A percentile compares a stretch with the other conserved stretches of the same genome.
phyloP scores from a whole-genome alignment of 2,888 invertebrate genomes.

The Protonemura montana region DNA sequence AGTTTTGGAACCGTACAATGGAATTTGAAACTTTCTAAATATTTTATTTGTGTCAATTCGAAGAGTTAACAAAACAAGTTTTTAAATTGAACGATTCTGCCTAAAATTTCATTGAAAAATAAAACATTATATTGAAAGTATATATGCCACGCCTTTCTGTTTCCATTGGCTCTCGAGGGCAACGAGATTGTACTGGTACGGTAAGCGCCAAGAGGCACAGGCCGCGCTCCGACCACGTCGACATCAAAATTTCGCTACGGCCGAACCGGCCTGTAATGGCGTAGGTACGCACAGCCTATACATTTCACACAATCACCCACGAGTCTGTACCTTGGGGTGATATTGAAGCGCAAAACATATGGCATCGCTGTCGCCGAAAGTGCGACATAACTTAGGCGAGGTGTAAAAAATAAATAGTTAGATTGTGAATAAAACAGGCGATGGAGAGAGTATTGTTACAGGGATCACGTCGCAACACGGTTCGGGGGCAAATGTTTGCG shows the following conservation, averaged over 20 bases:
- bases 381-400: background rate
- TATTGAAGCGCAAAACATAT: background rate
- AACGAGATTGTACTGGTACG: too few relatives aligned
- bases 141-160: too few relatives aligned
- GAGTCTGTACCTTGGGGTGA: background rate
- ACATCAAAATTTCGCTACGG: background rate
- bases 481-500: background rate
- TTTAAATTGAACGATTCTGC: too few relatives aligned
- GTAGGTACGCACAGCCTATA: background rate
- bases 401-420: background rate
- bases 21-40: too few relatives aligned
- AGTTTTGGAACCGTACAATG: too few relatives aligned
- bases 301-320: background rate
- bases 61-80: too few relatives aligned
- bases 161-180: too few relatives aligned
- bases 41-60: too few relatives aligned
- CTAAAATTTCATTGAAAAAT: too few relatives aligned
- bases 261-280: background rate
- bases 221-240: background rate
- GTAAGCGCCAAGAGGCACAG: background rate
- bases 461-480: background rate
- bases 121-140: too few relatives aligned
- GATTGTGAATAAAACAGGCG: background rate
- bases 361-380: background rate
- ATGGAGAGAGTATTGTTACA: background rate